phyloP scores from a whole-genome alignment of 2,113 vertebrate species.

The Sclerurus mexicanus region DNA sequence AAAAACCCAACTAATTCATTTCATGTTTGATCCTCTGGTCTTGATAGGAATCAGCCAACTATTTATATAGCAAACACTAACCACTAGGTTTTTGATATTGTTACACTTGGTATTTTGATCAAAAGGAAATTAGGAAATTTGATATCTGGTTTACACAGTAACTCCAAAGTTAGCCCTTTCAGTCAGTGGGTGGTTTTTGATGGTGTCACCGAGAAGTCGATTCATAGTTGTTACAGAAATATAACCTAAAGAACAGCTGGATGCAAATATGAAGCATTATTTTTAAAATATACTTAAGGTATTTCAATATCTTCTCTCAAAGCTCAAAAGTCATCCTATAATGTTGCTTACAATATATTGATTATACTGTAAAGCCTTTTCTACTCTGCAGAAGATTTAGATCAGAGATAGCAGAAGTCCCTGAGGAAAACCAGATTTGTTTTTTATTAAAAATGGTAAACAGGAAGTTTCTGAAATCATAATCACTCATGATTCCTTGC shows the following conservation, averaged over 20 bases:
- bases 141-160: background rate
- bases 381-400: background rate
- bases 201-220: background rate
- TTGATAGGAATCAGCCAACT: background rate
- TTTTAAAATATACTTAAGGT: background rate
- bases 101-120: background rate
- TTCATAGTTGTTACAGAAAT: background rate
- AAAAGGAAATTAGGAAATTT: background rate
- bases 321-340: background rate
- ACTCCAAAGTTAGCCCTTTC: background rate
- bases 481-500: background rate
- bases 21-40: background rate
- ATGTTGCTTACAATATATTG: background rate
- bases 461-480: background rate
- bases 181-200: background rate
- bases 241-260: background rate
- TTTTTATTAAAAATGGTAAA: background rate
- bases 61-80: background rate
- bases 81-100: background rate
- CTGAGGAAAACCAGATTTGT: background rate
- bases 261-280: background rate
- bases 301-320: background rate
- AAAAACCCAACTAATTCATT: background rate
- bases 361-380: background rate
- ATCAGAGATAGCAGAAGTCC: background rate